phyloP scores from a whole-genome alignment of 2,888 invertebrate species.

The Cosmia pyralina region DNA sequence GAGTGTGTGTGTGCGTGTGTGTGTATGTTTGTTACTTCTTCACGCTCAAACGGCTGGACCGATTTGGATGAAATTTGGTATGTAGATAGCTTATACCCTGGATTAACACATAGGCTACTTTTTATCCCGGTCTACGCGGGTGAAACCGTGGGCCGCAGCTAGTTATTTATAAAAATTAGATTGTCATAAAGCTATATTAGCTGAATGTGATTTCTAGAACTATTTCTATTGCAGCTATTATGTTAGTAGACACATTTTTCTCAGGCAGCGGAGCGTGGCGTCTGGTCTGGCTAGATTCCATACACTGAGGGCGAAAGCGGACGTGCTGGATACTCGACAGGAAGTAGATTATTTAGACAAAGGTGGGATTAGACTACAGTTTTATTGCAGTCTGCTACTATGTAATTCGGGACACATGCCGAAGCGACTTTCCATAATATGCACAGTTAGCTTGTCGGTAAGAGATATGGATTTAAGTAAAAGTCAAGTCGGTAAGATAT shows the following conservation, averaged over 20 bases:
- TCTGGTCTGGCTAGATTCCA: conserved; percentile 77
- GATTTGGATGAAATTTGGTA: too few relatives aligned
- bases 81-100: too few relatives aligned
- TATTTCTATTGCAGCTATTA: conserved; percentile 63
- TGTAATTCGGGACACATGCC: conserved; percentile 25
- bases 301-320: conserved; percentile 74
- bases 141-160: too few relatives aligned
- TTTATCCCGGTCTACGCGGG: too few relatives aligned
- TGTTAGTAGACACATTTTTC: conserved; percentile 82
- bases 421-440: conserved; percentile 21
- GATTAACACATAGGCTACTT: too few relatives aligned
- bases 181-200: conserved; percentile 48
- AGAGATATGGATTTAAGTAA: neutral
- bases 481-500: conserved; percentile 3
- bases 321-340: conserved; percentile 63
- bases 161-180: conserved; percentile 47
- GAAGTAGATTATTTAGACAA: conserved; percentile 67
- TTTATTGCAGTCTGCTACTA: conserved; percentile 49
- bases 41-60: too few relatives aligned
- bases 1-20: too few relatives aligned
- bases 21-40: too few relatives aligned
- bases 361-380: conserved; percentile 60
- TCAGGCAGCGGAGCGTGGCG: conserved; percentile 85
- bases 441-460: neutral
- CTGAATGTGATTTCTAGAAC: conserved; percentile 55